phyloP scores from a whole-genome alignment of 1,140 invertebrate species.

The Monochamus saltuarius region DNA sequence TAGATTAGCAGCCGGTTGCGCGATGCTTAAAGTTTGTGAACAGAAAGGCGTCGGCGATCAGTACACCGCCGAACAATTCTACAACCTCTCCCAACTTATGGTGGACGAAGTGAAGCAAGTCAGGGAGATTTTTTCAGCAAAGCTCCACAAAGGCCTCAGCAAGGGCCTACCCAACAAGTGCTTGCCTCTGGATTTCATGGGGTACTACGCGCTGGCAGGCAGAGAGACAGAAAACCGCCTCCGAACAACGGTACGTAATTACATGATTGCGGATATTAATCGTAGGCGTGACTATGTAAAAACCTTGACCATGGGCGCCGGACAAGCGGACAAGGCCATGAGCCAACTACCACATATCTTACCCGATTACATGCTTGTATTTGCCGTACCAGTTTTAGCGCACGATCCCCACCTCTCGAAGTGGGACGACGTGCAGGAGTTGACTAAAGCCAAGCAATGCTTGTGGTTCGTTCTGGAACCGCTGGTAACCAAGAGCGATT shows the following conservation, averaged over 20 bases:
- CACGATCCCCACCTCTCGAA: conserved; percentile 80
- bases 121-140: conserved; percentile 83
- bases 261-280: conserved; percentile 83
- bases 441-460: conserved; percentile 79
- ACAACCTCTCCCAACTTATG: conserved; percentile 88
- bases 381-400: conserved; percentile 88
- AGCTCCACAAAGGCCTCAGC: conserved; percentile 81
- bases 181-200: conserved; percentile 95
- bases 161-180: conserved; percentile 82
- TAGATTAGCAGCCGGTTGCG: conserved; percentile 85
- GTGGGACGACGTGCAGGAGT: conserved; percentile 71
- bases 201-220: conserved; percentile 86
- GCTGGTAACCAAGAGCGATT: conserved; percentile 88
- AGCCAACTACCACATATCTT: conserved; percentile 81
- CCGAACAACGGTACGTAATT: conserved; percentile 54
- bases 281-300: conserved; percentile 90
- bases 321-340: conserved; percentile 65
- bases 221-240: conserved; percentile 75
- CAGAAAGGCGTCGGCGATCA: conserved; percentile 94
- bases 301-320: conserved; percentile 62
- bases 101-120: conserved; percentile 89
- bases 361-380: conserved; percentile 95
- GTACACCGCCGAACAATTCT: conserved; percentile 92
- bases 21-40: conserved; percentile 95
- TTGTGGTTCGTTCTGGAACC: conserved; percentile 94